Conservation (phyloP, 2,113 vertebrate species). For the Phylloscopus trochilus region DNA sequence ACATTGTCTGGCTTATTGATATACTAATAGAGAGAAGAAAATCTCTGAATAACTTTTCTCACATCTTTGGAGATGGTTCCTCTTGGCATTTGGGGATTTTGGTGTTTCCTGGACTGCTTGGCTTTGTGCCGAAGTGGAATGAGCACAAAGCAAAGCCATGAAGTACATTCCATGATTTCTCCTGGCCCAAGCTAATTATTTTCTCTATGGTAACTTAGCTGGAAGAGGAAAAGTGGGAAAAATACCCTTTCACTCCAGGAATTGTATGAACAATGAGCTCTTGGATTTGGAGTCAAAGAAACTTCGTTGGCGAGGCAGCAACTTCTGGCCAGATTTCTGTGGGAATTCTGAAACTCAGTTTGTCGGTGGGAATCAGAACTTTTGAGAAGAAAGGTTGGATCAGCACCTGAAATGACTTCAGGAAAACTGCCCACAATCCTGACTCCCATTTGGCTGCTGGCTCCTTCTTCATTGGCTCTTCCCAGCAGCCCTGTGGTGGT, state of each 20-base stretch:
- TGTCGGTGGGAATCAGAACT: background rate
- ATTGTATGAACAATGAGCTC: rapidly evolving
- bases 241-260: background rate
- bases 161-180: background rate
- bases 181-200: background rate
- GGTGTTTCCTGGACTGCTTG: background rate
- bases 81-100: background rate
- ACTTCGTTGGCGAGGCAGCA: background rate
- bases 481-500: background rate
- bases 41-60: background rate
- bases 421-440: background rate
- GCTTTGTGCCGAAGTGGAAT: background rate
- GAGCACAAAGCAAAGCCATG: background rate
- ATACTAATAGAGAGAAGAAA: background rate
- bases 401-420: background rate
- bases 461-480: background rate
- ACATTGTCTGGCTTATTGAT: background rate
- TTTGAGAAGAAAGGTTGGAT: background rate
- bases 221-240: background rate
- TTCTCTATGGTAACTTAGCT: background rate
- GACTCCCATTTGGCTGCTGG: background rate
- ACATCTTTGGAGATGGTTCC: background rate
- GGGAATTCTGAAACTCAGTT: background rate
- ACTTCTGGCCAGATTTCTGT: background rate
- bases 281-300: background rate